phyloP scores from a whole-genome alignment of 2,797 vertebrate species.

The Mallotus villosus region DNA sequence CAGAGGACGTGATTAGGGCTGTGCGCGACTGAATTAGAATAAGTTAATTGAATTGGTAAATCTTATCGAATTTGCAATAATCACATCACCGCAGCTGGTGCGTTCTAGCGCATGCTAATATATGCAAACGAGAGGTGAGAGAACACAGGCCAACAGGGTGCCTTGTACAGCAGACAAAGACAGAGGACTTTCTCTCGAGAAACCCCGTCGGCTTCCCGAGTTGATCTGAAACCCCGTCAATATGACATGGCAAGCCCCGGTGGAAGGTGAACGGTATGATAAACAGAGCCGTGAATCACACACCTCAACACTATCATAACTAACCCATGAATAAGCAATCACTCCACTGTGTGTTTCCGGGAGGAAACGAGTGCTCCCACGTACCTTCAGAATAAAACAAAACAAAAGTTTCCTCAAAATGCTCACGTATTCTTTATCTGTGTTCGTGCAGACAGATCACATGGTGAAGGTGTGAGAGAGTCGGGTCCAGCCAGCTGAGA shows the following conservation, averaged over 20 bases:
- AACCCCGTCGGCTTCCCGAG: too few relatives aligned
- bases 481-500: not conserved
- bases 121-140: constrained; percentile 33
- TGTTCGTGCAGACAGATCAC: not conserved
- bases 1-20: constrained; percentile 35
- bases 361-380: not conserved
- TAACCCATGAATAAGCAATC: not conserved
- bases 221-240: too few relatives aligned
- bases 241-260: too few relatives aligned
- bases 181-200: not conserved
- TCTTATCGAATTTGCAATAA: constrained; percentile 48
- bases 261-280: too few relatives aligned
- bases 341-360: not conserved
- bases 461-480: too few relatives aligned
- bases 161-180: not conserved
- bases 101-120: constrained; percentile 24
- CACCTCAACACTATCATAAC: not conserved
- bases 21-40: constrained; percentile 47
- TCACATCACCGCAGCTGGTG: constrained; percentile 47
- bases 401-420: not conserved
- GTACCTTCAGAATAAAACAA: not conserved
- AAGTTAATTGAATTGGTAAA: constrained; percentile 46
- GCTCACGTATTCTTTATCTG: not conserved
- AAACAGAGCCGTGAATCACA: not conserved
- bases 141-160: not conserved